These are phyloP conservation scores for Machimus rusticus DNA, from an alignment of 2,888 invertebrate genomes.

Conservation along the genomic window DNA sequence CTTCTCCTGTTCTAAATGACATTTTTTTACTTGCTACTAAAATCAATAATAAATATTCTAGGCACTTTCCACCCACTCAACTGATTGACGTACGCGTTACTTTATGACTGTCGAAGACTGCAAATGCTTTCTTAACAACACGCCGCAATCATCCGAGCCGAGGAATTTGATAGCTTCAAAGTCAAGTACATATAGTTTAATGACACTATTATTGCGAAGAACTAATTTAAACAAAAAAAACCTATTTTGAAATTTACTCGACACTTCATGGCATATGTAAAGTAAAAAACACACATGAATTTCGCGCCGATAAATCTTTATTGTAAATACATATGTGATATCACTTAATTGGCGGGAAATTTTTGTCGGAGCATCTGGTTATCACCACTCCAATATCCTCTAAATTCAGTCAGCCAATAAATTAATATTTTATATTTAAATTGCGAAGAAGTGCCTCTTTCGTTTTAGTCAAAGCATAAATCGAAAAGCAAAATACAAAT, in stretches of 20 bases:
- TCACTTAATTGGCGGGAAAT: background rate
- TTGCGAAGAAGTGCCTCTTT: background rate
- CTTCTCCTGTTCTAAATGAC: background rate
- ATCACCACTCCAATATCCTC: background rate
- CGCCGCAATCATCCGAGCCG: background rate
- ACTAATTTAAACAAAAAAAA: background rate
- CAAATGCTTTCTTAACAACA: background rate
- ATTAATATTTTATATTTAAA: background rate
- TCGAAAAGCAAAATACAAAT: constrained; percentile 4
- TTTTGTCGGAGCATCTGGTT: background rate
- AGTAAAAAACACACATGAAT: background rate
- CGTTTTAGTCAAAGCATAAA: background rate
- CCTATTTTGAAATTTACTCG: background rate
- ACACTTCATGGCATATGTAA: background rate
- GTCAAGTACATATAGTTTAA: background rate
- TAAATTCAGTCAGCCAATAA: background rate
- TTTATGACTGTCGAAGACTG: background rate
- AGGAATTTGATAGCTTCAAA: background rate
- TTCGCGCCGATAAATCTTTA: background rate
- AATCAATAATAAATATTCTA: background rate
- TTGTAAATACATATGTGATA: background rate
- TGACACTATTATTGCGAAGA: background rate
- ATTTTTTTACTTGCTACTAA: background rate
- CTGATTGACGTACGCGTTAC: background rate
- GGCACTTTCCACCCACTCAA: background rate